These are phyloP conservation scores for Elmis aenea DNA, from an alignment of 2,888 invertebrate species.

Conservation along the genomic window DNA sequence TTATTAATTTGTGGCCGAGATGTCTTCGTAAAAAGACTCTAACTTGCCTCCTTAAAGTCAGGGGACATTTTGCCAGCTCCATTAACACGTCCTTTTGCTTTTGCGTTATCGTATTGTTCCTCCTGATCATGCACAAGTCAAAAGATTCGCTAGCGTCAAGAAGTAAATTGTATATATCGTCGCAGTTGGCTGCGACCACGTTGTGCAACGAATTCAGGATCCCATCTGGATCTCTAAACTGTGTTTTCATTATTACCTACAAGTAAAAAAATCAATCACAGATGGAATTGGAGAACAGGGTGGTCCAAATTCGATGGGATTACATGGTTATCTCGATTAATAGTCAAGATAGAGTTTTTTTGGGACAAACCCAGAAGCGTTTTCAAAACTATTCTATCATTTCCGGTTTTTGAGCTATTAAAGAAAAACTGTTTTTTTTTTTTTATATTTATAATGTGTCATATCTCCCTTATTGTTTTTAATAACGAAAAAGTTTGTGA, in stretches of 20 bases:
- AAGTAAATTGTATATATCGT: constrained; percentile 60
- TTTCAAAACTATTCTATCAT: too few species aligned
- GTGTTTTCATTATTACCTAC: constrained; percentile 75
- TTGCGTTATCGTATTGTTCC: constrained; percentile 61
- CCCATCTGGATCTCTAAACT: constrained; percentile 78
- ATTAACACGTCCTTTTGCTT: constrained; percentile 63
- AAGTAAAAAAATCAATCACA: constrained; percentile 15
- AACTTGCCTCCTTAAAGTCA: constrained; percentile 61
- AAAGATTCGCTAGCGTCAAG: constrained; percentile 72
- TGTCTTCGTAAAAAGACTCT: constrained; percentile 48
- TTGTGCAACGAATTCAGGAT: constrained; percentile 75
- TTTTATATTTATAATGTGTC: too few species aligned
- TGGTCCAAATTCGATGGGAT: too few species aligned
- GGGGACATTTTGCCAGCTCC: constrained; percentile 61
- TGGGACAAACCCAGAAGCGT: too few species aligned
- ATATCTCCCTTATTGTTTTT: too few species aligned
- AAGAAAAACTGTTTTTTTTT: too few species aligned
- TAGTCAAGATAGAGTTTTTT: too few species aligned
- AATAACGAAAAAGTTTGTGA: too few species aligned
- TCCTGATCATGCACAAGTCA: constrained; percentile 73
- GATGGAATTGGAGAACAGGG: too few species aligned
- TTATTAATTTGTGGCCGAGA: constrained; percentile 55
- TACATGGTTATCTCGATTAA: too few species aligned
- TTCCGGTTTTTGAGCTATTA: too few species aligned
- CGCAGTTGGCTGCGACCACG: constrained; percentile 55